A percentile compares a stretch with the other conserved stretches of the same genome.
Conservation (phyloP, 2,888 invertebrate species). For the Folsomia manolachei region DNA sequence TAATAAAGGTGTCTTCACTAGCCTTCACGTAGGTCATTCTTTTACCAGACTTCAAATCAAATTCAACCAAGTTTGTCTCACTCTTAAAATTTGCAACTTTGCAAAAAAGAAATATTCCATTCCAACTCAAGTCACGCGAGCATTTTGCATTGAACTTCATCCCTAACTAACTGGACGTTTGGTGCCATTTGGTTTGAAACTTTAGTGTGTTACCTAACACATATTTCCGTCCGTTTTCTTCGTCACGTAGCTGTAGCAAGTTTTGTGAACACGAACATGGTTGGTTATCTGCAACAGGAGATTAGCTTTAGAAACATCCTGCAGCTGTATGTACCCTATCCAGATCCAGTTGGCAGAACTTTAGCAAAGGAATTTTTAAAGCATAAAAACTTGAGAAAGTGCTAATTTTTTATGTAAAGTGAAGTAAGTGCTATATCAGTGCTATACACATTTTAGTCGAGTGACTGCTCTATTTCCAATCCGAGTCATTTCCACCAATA, state of each 20-base stretch:
- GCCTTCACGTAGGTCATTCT: conserved; percentile 21
- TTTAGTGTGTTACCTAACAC: neutral
- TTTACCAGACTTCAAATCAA: neutral
- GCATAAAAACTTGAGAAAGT: neutral
- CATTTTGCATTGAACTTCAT: neutral
- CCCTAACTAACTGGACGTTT: neutral
- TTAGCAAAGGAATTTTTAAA: neutral
- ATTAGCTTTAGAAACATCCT: too few species aligned
- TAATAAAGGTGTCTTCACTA: conserved; percentile 4
- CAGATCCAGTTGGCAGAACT: neutral
- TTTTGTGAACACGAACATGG: too few species aligned
- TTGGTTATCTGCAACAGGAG: too few species aligned
- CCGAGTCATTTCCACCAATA: too few species aligned
- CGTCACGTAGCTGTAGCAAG: neutral
- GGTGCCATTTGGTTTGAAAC: neutral
- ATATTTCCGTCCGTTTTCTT: neutral
- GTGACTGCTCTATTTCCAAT: neutral
- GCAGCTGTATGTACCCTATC: too few species aligned
- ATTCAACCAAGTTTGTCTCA: neutral
- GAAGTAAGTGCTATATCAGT: neutral
- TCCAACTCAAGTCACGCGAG: neutral
- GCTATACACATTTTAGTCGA: neutral
- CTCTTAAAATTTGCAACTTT: neutral
- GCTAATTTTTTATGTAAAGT: neutral
- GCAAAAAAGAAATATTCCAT: neutral